Evolutionary conservation across 1,140 invertebrate species (phyloP).

Genomic region (Limonius californicus): DNA sequence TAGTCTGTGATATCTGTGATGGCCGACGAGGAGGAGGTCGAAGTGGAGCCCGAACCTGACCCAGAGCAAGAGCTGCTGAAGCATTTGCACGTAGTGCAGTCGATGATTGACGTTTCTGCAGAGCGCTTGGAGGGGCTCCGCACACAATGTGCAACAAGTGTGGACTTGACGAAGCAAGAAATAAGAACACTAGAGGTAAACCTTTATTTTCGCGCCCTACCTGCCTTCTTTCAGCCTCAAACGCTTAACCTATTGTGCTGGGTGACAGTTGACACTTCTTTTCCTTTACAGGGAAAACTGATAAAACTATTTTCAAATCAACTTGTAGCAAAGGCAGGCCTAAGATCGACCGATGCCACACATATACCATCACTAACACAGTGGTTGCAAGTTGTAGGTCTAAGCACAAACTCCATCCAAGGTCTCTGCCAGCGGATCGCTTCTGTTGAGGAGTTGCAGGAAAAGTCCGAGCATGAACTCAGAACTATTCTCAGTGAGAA

Average conservation of each 20-base stretch:
- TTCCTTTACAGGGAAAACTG: conserved; percentile 76
- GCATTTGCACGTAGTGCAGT: conserved; percentile 67
- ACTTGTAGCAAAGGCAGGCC: conserved; percentile 78
- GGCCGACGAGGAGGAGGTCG: conserved; percentile 40
- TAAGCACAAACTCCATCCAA: conserved; percentile 48
- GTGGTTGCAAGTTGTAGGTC: conserved; percentile 88
- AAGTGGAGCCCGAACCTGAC: conserved; percentile 53
- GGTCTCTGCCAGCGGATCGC: conserved; percentile 56
- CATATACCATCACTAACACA: conserved; percentile 74
- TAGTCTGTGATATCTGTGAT: conserved; percentile 51
- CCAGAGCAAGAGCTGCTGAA: conserved; percentile 54
- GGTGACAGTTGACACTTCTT: conserved; percentile 14
- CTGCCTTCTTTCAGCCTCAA: neutral
- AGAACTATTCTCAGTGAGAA: conserved; percentile 64
- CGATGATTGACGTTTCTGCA: conserved; percentile 93
- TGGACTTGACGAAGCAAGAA: conserved; percentile 91
- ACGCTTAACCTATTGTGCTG: neutral
- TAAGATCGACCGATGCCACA: conserved; percentile 58
- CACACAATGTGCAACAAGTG: conserved; percentile 87
- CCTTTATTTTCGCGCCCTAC: neutral
- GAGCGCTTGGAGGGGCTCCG: conserved; percentile 86
- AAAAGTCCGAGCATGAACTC: conserved; percentile 80
- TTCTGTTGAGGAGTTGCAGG: conserved; percentile 75
- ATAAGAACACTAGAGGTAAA: conserved; percentile 87
- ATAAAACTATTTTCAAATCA: conserved; percentile 90